Evolutionary conservation across 2,113 vertebrate species (phyloP).

Genomic region (Copsychus sechellarum): DNA sequence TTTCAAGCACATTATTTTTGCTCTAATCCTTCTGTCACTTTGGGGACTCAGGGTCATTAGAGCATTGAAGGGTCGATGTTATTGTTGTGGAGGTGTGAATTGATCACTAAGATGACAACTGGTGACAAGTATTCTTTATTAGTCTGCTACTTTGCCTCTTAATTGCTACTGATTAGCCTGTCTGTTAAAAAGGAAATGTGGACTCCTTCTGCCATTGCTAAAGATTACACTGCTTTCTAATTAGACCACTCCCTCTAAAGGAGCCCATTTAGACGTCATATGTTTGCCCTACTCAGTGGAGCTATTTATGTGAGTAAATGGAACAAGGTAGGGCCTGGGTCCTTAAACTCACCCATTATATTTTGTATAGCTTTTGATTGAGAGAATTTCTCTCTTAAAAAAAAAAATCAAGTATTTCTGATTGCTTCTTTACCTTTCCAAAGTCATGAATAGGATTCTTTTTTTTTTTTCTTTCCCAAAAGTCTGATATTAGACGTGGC

Average conservation of each 20-base stretch:
- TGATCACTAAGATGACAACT: constrained; percentile 88
- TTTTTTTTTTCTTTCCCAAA: not conserved
- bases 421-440: not conserved
- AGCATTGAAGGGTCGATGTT: constrained; percentile 80
- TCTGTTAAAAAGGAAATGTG: constrained; percentile 45
- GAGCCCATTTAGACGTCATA: not conserved
- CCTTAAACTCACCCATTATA: not conserved
- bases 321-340: not conserved
- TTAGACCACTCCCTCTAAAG: not conserved
- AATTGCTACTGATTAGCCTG: constrained; percentile 80
- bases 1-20: constrained; percentile 68
- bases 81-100: constrained; percentile 83
- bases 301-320: not conserved
- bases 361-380: not conserved
- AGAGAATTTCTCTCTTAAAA: not conserved
- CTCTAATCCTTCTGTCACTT: constrained; percentile 68
- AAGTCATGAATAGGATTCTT: not conserved
- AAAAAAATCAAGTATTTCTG: not conserved
- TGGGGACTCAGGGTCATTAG: constrained; percentile 85
- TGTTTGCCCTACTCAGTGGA: not conserved
- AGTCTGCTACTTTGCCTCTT: constrained; percentile 85
- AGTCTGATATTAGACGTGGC: not conserved
- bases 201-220: constrained; percentile 18
- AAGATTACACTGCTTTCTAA: constrained; percentile 68
- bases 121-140: constrained; percentile 85